Conservation (phyloP, 2,113 vertebrate genomes). For the Eudyptes chrysolophus region DNA sequence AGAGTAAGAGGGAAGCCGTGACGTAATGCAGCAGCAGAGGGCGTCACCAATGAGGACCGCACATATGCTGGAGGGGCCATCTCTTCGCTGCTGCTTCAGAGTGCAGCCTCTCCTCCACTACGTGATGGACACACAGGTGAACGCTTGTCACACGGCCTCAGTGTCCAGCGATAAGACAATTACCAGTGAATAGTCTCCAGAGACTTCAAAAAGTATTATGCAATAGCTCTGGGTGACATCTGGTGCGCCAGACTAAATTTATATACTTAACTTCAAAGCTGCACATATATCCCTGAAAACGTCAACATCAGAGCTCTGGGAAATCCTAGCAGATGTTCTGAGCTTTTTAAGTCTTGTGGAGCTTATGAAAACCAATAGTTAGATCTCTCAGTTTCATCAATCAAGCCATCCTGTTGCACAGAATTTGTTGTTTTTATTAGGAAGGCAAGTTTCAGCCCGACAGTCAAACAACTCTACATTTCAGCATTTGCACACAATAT, state of each 20-base stretch:
- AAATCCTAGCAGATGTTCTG: slow-evolving; percentile 24
- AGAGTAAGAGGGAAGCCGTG: rapidly evolving
- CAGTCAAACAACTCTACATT: background rate
- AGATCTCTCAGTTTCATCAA: background rate
- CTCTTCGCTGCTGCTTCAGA: background rate
- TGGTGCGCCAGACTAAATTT: background rate
- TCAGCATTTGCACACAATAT: background rate
- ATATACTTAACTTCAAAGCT: slow-evolving; percentile 26
- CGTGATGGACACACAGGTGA: background rate
- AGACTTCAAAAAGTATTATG: background rate
- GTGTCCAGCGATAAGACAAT: background rate
- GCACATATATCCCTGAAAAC: background rate
- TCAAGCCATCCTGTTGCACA: background rate
- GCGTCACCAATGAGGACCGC: background rate
- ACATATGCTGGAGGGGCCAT: rapidly evolving
- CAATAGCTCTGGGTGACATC: background rate
- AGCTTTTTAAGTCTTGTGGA: background rate
- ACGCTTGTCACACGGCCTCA: rapidly evolving
- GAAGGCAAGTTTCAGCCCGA: background rate
- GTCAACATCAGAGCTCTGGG: background rate
- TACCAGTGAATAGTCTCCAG: background rate
- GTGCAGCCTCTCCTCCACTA: background rate
- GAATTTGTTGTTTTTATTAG: background rate
- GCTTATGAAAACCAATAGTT: slow-evolving; percentile 13
- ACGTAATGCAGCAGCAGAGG: background rate